Base-by-base conservation (phyloP, 2,888 invertebrate species). In the Mamestra brassicae region DNA sequence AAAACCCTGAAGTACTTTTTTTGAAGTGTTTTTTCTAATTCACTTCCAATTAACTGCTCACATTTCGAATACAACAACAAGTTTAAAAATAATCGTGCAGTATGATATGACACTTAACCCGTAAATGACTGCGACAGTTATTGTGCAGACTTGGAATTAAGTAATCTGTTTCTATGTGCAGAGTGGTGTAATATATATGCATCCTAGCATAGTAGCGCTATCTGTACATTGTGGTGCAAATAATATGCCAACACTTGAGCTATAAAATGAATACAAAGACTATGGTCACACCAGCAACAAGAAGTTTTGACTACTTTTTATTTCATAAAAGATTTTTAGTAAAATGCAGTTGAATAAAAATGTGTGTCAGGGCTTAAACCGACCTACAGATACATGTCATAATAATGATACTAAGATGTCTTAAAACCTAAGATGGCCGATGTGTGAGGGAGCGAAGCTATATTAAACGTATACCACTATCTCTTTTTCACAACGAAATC, bases 61-160 rank as follows among this genome's bases (percentile, higher is more conserved):
- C 38, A 38, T 3, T 38, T 38, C 4, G 2, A 38, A 38, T 38
- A 38, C 38, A 4, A 4, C 4, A 38, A 38, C 2, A 38, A 38
- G 38, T 38, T 38, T 5, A 38, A 38, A 69, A 69, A 47, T 66
- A 69, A 57, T 13, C 42, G 13, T 17, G 47, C 42, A 13, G 8
- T 52, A n/a, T 47, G 34, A 60, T 52, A n/a, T 47, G 34, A 60
- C 42, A 74, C 74, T 68, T 63, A 61, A 80, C 69, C 38, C 57
- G 13, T 65, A 10, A 47, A 73, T 70, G 81, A 67, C 66, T n/a
- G 57, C 13, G 2, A 66, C 71, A 72, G 69, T 64, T 72, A 74
- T 55, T 52, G 70, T n/a, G 63, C 42, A 60, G 38, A 47, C 76
- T 76, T 52, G 36, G 62, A 74, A 69, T 66, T 66, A 71, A 61